Evolutionary conservation across 2,888 invertebrate genomes (phyloP).

Genomic region (Portevinia maculata): DNA sequence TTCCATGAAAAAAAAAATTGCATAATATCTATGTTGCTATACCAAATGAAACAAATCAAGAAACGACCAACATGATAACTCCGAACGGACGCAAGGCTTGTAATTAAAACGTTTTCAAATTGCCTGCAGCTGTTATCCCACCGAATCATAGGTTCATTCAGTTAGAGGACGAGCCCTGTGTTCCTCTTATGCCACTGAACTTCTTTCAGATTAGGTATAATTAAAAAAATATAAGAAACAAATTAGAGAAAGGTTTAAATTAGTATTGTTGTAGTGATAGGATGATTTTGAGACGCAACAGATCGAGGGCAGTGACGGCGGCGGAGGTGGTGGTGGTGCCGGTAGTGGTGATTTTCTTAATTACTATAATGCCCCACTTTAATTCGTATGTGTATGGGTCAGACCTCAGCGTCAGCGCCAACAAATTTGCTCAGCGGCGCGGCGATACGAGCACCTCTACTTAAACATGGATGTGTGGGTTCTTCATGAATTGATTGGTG

Average conservation of each 20-base stretch:
- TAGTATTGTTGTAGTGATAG: constrained; percentile 48
- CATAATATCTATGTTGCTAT: constrained; percentile 21
- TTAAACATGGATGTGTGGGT: background rate
- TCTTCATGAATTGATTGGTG: constrained; percentile 27
- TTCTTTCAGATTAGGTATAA: constrained; percentile 26
- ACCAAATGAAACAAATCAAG: constrained; percentile 22
- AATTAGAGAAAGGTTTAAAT: constrained; percentile 60
- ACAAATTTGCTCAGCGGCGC: constrained; percentile 15
- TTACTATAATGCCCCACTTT: constrained; percentile 69
- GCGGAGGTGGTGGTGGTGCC: background rate
- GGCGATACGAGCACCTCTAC: background rate
- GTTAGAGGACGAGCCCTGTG: constrained; percentile 30
- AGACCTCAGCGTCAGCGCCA: constrained; percentile 22
- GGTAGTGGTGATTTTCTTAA: constrained; percentile 67
- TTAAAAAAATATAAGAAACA: constrained; percentile 4
- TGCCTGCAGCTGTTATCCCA: constrained; percentile 67
- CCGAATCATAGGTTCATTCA: constrained; percentile 61
- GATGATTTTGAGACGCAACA: constrained; percentile 20
- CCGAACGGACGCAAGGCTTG: constrained; percentile 37
- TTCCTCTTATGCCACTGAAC: constrained; percentile 46
- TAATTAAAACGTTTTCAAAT: constrained; percentile 69
- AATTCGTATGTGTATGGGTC: constrained; percentile 57
- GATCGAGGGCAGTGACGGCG: constrained; percentile 4
- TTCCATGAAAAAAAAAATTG: constrained; percentile 19
- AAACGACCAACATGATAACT: constrained; percentile 6